Conservation (phyloP, 2,888 invertebrate species). For the Drosophila macrospina region DNA sequence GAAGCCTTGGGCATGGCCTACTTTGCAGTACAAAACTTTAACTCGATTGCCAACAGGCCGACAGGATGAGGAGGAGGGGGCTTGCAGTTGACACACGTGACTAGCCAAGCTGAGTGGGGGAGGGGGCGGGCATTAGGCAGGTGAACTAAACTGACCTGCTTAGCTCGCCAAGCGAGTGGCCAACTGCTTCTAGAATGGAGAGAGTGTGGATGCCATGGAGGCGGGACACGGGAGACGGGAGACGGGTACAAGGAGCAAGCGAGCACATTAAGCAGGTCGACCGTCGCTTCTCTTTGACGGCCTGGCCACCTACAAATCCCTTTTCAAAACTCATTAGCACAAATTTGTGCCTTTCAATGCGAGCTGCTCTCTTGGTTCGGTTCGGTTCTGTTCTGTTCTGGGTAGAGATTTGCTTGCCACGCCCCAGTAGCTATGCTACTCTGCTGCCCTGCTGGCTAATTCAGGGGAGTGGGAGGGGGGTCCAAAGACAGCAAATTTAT, state of each 20-base stretch:
- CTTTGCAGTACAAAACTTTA: conserved; percentile 71
- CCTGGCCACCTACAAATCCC: conserved; percentile 68
- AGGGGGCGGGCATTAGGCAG: conserved; percentile 33
- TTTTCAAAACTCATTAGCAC: conserved; percentile 81
- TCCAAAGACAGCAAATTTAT: conserved; percentile 71
- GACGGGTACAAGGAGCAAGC: background rate
- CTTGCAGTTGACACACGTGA: conserved; percentile 70
- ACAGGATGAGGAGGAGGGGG: conserved; percentile 1
- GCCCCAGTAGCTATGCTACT: conserved; percentile 43
- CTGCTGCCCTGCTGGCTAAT: conserved; percentile 57
- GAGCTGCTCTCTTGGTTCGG: conserved; percentile 25
- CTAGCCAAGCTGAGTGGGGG: conserved; percentile 53
- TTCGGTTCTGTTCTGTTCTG: too few species aligned
- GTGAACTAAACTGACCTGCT: conserved; percentile 60
- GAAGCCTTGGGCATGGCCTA: conserved; percentile 67
- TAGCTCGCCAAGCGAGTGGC: conserved; percentile 59
- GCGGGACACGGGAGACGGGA: too few species aligned
- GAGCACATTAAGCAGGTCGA: conserved; percentile 64
- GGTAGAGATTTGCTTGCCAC: conserved; percentile 25
- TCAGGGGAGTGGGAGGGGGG: conserved; percentile 34
- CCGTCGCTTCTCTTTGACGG: conserved; percentile 26
- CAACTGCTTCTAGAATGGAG: conserved; percentile 10
- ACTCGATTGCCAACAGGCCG: conserved; percentile 70
- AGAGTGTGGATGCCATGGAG: background rate
- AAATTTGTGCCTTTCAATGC: conserved; percentile 78